Percentiles rank a stretch among this genome's conserved stretches.
Evolutionary conservation across 2,888 invertebrate species (phyloP).

Genomic region (Polydrusus cervinus): DNA sequence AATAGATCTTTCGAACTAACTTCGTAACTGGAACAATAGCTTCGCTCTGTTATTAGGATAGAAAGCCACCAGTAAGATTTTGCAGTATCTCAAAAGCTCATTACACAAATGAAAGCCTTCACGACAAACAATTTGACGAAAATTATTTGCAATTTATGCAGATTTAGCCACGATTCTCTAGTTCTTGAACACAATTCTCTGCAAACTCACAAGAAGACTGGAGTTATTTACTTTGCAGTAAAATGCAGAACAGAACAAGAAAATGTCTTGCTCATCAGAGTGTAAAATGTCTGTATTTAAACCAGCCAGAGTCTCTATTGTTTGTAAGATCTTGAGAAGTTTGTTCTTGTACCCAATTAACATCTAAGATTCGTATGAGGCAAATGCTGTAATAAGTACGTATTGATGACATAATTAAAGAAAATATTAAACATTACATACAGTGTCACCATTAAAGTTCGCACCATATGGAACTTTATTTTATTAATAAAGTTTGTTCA

Average conservation of each 20-base stretch:
- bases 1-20: neutral
- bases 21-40: slow-evolving; percentile 22
- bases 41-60: neutral
- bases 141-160: slow-evolving; percentile 46
- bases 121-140: slow-evolving; percentile 39
- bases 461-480: too few species aligned
- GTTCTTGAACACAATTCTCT: slow-evolving; percentile 41
- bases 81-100: slow-evolving; percentile 16
- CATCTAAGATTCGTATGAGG: too few species aligned
- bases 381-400: too few species aligned
- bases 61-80: slow-evolving; percentile 21
- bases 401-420: too few species aligned
- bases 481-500: too few species aligned
- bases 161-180: slow-evolving; percentile 41
- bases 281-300: slow-evolving; percentile 72
- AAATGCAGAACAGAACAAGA: slow-evolving; percentile 63
- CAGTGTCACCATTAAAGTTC: too few species aligned
- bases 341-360: slow-evolving; percentile 57
- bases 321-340: slow-evolving; percentile 68
- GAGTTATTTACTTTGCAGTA: slow-evolving; percentile 62
- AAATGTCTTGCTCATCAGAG: slow-evolving; percentile 68
- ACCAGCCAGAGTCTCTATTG: slow-evolving; percentile 69
- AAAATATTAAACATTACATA: too few species aligned
- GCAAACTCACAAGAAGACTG: slow-evolving; percentile 36
- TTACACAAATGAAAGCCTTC: slow-evolving; percentile 31